Conservation (phyloP, 2,113 vertebrate genomes). For the Halichoeres trimaculatus region DNA sequence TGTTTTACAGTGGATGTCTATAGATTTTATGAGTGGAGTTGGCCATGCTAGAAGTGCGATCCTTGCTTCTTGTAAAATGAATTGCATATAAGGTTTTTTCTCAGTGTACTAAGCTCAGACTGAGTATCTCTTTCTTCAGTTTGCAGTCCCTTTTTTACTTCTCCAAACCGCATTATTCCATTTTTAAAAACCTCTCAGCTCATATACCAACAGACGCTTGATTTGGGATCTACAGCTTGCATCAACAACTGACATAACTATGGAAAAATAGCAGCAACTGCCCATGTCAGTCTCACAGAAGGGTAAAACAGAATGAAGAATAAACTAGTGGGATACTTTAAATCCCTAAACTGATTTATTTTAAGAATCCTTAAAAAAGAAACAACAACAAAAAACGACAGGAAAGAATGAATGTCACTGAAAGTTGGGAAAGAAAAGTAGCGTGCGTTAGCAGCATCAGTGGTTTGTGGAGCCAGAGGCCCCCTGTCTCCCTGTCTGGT, state of each 20-base stretch:
- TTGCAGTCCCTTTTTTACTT: conserved; percentile 24
- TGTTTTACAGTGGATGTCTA: conserved; percentile 75
- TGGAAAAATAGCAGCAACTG: conserved; percentile 4
- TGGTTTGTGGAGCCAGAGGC: conserved; percentile 51
- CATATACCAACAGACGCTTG: conserved; percentile 11
- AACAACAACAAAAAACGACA: neutral
- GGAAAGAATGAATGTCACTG: neutral
- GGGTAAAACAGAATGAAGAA: conserved; percentile 10
- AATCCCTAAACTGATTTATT: neutral
- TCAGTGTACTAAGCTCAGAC: conserved; percentile 63
- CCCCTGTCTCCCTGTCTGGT: conserved; percentile 72
- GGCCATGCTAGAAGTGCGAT: conserved; percentile 68
- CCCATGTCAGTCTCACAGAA: conserved; percentile 4
- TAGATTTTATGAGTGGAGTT: conserved; percentile 74
- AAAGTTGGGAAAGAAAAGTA: conserved; percentile 33
- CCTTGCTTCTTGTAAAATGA: conserved; percentile 71
- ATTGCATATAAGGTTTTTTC: conserved; percentile 66
- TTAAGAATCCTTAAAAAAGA: conserved; percentile 20
- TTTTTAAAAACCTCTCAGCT: neutral
- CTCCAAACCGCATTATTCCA: conserved; percentile 21
- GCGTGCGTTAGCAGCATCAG: conserved; percentile 53
- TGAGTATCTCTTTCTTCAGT: conserved; percentile 31
- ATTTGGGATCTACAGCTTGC: conserved; percentile 34
- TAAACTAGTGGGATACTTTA: conserved; percentile 9
- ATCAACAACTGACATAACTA: conserved; percentile 22